A percentile compares a stretch with the other conserved stretches of the same genome.
phyloP scores from a whole-genome alignment of 2,888 invertebrate species.

The Lingula anatina region DNA sequence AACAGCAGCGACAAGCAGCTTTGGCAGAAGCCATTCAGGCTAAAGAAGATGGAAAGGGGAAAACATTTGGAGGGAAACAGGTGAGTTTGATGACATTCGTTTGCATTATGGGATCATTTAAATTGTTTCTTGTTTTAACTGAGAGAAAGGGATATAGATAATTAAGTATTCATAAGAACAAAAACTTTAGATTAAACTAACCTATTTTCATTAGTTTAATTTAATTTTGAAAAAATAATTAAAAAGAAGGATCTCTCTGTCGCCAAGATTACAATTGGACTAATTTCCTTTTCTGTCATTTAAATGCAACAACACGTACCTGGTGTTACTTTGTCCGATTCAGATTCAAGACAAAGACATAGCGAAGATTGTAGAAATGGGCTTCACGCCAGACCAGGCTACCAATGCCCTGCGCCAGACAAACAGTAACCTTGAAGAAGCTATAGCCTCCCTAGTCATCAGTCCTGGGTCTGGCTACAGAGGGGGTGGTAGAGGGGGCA shows the following conservation, averaged over 20 bases:
- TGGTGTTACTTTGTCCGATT: too few species aligned
- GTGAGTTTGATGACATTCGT: constrained; percentile 11
- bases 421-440: constrained; percentile 63
- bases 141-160: neutral
- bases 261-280: too few species aligned
- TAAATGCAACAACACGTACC: too few species aligned
- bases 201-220: too few species aligned
- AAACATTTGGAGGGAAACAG: constrained; percentile 36
- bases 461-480: neutral
- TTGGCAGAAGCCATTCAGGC: constrained; percentile 78
- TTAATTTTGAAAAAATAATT: too few species aligned
- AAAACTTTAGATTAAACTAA: too few species aligned
- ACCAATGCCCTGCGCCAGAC: constrained; percentile 67
- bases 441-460: constrained; percentile 32
- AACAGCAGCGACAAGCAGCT: constrained; percentile 81
- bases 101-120: neutral
- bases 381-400: constrained; percentile 72
- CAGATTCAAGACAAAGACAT: constrained; percentile 39
- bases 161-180: neutral
- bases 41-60: constrained; percentile 39
- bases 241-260: too few species aligned
- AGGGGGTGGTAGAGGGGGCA: constrained; percentile 1
- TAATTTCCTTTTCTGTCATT: too few species aligned
- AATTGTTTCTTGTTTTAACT: too few species aligned
- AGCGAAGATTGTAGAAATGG: constrained; percentile 70